Evolutionary conservation across 2,888 invertebrate species (phyloP), one percentile per base, ranked within the genome.

Genomic region (Cataglyphis altisquamis): DNA sequence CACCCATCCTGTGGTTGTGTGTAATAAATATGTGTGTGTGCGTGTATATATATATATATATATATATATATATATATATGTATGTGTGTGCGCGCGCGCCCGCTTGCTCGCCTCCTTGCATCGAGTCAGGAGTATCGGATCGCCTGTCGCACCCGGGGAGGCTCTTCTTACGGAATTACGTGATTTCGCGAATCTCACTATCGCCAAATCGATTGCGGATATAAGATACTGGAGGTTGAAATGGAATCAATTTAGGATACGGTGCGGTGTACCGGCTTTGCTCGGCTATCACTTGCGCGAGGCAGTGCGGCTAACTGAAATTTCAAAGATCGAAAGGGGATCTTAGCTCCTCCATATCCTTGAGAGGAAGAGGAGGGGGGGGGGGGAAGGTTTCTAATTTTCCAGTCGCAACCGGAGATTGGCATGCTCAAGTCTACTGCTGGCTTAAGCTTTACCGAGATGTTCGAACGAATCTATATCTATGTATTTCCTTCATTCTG

Each of bases 141-240:
- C 66, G 77, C 39, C 55, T 52, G 81, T 68, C 82, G 68, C 77
- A 68, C 57, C 45, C 84, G 83, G 83, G 74, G 82, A 81, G 80
- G 85, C 75, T 85, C 86, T 83, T 78, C 85, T 74, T 80, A 66
- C 52, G 83, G 86, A 85, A 84, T 87, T 83, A 84, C 86, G 88
- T 87, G 88, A 89, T 89, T 87, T 86, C 84, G 52, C 66, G 82
- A 84, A 84, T 84, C 85, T 82, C 81, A 86, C 88, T 88, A 87
- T 84, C 75, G 72, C 64, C 72, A 75, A 66, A 73, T 63, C 82
- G 83, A 82, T 85, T 80, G 83, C 73, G 55, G 72, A 68, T 57
- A 73, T 63, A 78, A 80, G 75, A 83, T 83, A 87, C 57, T 60
- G 32, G 48, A 25, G 52, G 55, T 63, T 73, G 72, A 83, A 81